Percentiles rank a stretch among this genome's conserved stretches.
Conservation (phyloP, 2,113 vertebrate genomes). For the Perccottus glenii region DNA sequence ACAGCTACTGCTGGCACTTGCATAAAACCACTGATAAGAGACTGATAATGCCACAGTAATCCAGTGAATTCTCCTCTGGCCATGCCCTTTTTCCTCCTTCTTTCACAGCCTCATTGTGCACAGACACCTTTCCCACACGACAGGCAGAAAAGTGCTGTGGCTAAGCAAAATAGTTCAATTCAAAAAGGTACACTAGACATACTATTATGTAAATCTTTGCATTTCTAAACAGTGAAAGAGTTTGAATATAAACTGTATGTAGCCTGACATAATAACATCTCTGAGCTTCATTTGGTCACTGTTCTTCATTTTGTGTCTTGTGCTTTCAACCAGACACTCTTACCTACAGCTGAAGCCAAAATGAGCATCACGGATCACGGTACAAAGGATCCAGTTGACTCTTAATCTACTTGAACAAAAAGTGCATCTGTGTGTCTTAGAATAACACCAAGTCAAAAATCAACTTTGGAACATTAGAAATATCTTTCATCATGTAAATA, state of each 20-base stretch:
- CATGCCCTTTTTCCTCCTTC: neutral
- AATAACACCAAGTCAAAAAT: no score
- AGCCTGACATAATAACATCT: neutral
- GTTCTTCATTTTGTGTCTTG: neutral
- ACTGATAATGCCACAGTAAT: conserved; percentile 21
- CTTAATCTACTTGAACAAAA: no score
- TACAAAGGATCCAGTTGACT: no score
- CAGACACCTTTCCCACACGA: conserved; percentile 5
- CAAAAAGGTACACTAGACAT: neutral
- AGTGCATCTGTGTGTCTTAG: no score
- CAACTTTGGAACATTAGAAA: no score
- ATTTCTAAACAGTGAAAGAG: neutral
- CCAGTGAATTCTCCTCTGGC: neutral
- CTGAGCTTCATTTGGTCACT: no score
- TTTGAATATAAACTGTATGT: neutral
- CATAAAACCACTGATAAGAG: conserved; percentile 35
- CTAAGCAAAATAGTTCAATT: conserved; percentile 4
- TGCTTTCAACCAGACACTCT: no score
- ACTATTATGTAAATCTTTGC: neutral
- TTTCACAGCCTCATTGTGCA: conserved; percentile 1
- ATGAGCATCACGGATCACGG: no score
- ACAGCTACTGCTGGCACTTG: conserved; percentile 28
- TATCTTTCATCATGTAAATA: no score
- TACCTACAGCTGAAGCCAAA: no score
- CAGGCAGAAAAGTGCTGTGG: neutral